phyloP scores from a whole-genome alignment of 1,140 invertebrate species.

The Propsilocerus akamusi region DNA sequence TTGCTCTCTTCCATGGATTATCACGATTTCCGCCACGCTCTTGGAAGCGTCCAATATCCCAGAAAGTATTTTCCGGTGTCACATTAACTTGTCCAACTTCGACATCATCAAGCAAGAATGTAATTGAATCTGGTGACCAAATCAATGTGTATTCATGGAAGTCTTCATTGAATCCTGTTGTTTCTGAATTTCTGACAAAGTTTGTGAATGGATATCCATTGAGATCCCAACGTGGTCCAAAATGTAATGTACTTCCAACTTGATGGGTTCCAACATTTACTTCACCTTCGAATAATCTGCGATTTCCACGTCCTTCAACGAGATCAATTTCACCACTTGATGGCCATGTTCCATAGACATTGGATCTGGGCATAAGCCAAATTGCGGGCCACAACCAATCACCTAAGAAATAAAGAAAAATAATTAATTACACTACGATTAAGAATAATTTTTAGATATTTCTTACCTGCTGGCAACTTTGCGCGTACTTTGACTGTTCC shows the following conservation, averaged over 20 bases:
- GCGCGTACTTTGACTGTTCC: conserved; percentile 45
- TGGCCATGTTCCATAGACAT: conserved; percentile 33
- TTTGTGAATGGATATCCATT: conserved; percentile 24
- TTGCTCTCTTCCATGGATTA: conserved; percentile 23
- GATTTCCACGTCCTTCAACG: conserved; percentile 36
- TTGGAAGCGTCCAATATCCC: conserved; percentile 20
- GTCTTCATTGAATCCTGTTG: conserved; percentile 13
- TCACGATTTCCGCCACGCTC: conserved; percentile 14
- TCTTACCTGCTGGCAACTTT: conserved; percentile 48
- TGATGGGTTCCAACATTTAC: conserved; percentile 28
- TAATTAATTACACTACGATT: not conserved
- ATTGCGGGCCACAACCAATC: conserved; percentile 27
- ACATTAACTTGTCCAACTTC: conserved; percentile 13
- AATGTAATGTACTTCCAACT: conserved; percentile 28
- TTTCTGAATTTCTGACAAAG: conserved; percentile 12
- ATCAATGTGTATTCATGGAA: conserved; percentile 13
- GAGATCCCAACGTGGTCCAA: conserved; percentile 25
- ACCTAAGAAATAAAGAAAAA: conserved; percentile 2
- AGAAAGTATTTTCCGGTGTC: conserved; percentile 11
- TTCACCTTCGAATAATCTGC: too few species aligned
- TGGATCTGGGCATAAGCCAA: conserved; percentile 36
- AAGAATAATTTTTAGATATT: too few species aligned
- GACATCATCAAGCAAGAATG: conserved; percentile 13
- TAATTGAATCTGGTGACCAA: conserved; percentile 11
- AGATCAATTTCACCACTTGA: conserved; percentile 35